These are phyloP conservation scores for Ooceraea biroi DNA, from an alignment of 1,140 invertebrate genomes.

Conservation along the genomic window DNA sequence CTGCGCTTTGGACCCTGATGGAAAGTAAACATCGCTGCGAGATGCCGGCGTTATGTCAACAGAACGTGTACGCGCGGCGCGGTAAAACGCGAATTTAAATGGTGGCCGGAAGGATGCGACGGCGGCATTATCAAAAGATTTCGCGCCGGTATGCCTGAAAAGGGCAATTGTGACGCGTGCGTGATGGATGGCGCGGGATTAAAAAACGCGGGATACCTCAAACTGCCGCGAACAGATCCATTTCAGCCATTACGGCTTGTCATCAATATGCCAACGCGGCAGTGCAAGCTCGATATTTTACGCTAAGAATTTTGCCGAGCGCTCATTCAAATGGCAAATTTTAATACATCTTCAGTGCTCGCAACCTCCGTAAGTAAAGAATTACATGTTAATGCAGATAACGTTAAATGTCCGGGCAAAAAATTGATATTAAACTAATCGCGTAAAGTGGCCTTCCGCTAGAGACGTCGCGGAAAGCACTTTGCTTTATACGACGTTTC, in stretches of 20 bases:
- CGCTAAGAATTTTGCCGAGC: background rate
- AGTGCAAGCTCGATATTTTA: background rate
- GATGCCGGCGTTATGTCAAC: conserved; percentile 55
- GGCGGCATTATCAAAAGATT: conserved; percentile 25
- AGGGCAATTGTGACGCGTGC: background rate
- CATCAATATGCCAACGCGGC: background rate
- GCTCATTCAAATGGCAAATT: background rate
- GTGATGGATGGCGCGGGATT: conserved; percentile 1
- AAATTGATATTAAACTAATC: conserved; percentile 55
- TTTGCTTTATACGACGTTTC: conserved; percentile 62
- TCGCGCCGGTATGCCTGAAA: background rate
- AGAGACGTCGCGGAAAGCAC: conserved; percentile 13
- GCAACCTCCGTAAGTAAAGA: conserved; percentile 8
- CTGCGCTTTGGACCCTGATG: conserved; percentile 56
- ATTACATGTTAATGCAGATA: conserved; percentile 20
- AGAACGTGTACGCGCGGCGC: conserved; percentile 16
- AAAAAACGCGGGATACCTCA: background rate
- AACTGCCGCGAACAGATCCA: background rate
- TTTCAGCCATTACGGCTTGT: conserved; percentile 6
- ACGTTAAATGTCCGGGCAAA: conserved; percentile 12
- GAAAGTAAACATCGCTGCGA: conserved; percentile 64
- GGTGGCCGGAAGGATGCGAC: conserved; percentile 14
- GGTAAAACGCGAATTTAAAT: conserved; percentile 41
- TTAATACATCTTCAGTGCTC: background rate
- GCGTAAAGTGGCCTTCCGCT: conserved; percentile 44